Evolutionary conservation across 2,888 invertebrate species (phyloP).

Genomic region (Patella depressa): DNA sequence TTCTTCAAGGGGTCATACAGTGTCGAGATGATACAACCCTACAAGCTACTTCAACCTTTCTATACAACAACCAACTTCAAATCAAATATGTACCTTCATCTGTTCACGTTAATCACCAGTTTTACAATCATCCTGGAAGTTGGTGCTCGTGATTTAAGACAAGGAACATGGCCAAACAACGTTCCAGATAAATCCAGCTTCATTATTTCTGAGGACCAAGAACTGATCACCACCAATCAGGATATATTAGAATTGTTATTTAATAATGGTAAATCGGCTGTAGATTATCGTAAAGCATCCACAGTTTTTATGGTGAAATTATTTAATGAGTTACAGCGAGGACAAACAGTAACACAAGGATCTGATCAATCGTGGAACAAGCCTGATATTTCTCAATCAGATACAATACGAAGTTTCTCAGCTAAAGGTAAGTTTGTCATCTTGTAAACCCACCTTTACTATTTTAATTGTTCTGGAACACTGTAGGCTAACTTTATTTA

Average conservation of each 20-base stretch:
- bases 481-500: no score
- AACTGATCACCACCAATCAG: not conserved
- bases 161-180: not conserved
- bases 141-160: not conserved
- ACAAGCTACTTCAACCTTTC: not conserved
- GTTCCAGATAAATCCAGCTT: not conserved
- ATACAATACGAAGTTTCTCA: constrained; percentile 58
- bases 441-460: no score
- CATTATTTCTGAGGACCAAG: not conserved
- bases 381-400: constrained; percentile 38
- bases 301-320: constrained; percentile 56
- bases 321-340: constrained; percentile 50
- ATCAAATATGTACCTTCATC: not conserved
- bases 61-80: not conserved
- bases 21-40: not conserved
- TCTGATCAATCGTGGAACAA: constrained; percentile 6
- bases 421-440: constrained; percentile 48
- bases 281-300: constrained; percentile 68
- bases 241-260: constrained; percentile 34
- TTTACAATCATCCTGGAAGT: not conserved
- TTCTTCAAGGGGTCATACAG: not conserved
- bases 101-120: not conserved
- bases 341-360: constrained; percentile 1
- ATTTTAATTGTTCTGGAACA: no score
- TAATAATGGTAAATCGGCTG: constrained; percentile 36